Conservation (phyloP, 2,888 invertebrate genomes). For the Eupithecia pulchellata region DNA sequence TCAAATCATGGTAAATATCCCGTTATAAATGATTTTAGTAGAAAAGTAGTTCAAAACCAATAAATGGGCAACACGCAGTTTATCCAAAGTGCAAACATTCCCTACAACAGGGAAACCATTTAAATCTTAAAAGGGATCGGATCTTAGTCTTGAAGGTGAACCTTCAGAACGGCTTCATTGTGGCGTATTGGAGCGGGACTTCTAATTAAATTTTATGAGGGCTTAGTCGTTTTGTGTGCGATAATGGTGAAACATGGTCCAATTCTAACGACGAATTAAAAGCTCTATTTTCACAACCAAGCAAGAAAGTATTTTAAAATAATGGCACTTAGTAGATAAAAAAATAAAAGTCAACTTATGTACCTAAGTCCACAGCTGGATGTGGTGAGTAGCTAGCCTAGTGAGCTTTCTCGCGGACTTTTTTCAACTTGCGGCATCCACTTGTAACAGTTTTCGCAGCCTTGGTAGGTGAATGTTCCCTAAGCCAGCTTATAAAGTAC, state of each 20-base stretch:
- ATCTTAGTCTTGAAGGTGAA: background rate
- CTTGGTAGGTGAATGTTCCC: too few relatives aligned
- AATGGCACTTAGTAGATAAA: background rate
- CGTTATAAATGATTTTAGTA: too few relatives aligned
- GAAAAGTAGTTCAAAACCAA: too few relatives aligned
- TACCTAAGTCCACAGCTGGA: too few relatives aligned
- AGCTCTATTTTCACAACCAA: background rate
- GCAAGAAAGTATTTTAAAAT: background rate
- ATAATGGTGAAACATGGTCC: slow-evolving; percentile 2
- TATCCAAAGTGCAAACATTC: background rate
- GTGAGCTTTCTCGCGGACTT: too few relatives aligned
- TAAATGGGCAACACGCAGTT: background rate
- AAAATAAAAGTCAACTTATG: too few relatives aligned
- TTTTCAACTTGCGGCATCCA: too few relatives aligned
- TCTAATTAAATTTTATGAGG: slow-evolving; percentile 38
- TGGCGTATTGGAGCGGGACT: slow-evolving; percentile 25
- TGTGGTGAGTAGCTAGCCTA: too few relatives aligned
- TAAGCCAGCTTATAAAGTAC: background rate
- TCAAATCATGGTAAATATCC: too few relatives aligned
- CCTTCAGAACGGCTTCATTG: slow-evolving; percentile 23
- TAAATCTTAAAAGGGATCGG: slow-evolving; percentile 49
- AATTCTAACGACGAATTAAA: background rate
- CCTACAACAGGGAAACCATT: slow-evolving; percentile 50
- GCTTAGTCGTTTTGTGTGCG: slow-evolving; percentile 25
- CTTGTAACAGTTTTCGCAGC: too few relatives aligned